A percentile compares a stretch with the other conserved stretches of the same genome.
Conservation (phyloP, 2,113 vertebrate species). For the Parus major region DNA sequence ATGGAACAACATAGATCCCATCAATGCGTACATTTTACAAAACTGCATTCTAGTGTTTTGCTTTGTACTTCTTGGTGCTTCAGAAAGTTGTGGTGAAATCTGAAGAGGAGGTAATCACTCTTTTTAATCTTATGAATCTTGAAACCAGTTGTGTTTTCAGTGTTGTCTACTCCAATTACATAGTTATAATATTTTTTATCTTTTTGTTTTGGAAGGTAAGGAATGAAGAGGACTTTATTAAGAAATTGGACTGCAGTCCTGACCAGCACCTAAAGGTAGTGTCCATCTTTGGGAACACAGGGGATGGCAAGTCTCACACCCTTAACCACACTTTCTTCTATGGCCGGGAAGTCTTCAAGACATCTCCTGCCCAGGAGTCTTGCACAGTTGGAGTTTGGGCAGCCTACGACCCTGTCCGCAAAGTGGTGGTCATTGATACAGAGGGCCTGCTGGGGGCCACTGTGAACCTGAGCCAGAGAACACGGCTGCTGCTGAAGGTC, state of each 20-base stretch:
- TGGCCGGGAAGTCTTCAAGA: slow-evolving; percentile 96
- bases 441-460: slow-evolving; percentile 95
- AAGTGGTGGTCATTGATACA: slow-evolving; percentile 92
- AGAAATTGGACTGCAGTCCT: slow-evolving; percentile 85
- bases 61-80: not conserved
- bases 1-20: not conserved
- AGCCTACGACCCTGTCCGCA: slow-evolving; percentile 91
- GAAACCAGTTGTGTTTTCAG: not conserved
- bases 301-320: slow-evolving; percentile 97
- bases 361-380: slow-evolving; percentile 94
- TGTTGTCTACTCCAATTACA: not conserved
- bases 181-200: not conserved
- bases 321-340: slow-evolving; percentile 98
- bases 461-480: slow-evolving; percentile 93
- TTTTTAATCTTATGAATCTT: not conserved
- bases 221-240: slow-evolving; percentile 91
- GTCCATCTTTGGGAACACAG: slow-evolving; percentile 98
- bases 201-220: slow-evolving; percentile 79
- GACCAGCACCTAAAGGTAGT: slow-evolving; percentile 97
- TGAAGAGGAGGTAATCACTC: not conserved
- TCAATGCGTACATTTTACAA: not conserved
- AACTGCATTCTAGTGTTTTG: not conserved
- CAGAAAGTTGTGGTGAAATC: not conserved
- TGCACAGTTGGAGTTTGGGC: slow-evolving; percentile 98
- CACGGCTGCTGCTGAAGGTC: slow-evolving; percentile 94